These are phyloP conservation scores for Caenorhabditis brenneri DNA, from an alignment of 1,140 invertebrate genomes.

Conservation along the genomic window DNA sequence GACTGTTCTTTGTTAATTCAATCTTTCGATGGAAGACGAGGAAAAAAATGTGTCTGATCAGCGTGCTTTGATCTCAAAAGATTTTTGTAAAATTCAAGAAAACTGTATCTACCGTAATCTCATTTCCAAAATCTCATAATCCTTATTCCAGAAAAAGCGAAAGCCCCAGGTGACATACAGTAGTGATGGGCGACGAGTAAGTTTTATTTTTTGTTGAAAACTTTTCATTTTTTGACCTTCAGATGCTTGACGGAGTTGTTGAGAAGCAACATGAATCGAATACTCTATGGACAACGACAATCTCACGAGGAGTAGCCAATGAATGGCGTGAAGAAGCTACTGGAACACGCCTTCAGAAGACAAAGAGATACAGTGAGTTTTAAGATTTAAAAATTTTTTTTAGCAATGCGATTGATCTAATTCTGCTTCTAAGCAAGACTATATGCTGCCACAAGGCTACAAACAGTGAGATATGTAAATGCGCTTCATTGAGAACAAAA, in stretches of 20 bases:
- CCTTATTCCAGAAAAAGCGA: constrained; percentile 25
- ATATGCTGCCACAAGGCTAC: too few species aligned
- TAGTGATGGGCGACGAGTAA: constrained; percentile 28
- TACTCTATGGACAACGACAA: constrained; percentile 48
- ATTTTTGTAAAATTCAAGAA: too few species aligned
- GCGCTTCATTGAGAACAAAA: background rate
- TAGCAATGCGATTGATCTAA: background rate
- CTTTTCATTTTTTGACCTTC: background rate
- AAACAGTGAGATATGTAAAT: background rate
- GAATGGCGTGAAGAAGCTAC: constrained; percentile 42
- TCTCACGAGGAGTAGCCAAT: constrained; percentile 46
- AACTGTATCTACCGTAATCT: too few species aligned
- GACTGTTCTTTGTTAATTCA: too few species aligned
- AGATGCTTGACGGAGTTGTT: constrained; percentile 45
- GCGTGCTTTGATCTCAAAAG: too few species aligned
- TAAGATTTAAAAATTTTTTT: too few species aligned
- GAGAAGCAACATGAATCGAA: constrained; percentile 25
- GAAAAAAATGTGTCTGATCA: too few species aligned
- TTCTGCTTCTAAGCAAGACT: too few species aligned
- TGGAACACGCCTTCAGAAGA: constrained; percentile 34
- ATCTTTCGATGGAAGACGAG: background rate
- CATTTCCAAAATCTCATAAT: too few species aligned
- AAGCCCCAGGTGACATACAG: constrained; percentile 24
- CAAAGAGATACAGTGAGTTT: constrained; percentile 47
- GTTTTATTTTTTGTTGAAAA: too few species aligned